These are phyloP conservation scores for Dicranocentrus wangi DNA, from an alignment of 2,888 invertebrate genomes.

Conservation along the genomic window DNA sequence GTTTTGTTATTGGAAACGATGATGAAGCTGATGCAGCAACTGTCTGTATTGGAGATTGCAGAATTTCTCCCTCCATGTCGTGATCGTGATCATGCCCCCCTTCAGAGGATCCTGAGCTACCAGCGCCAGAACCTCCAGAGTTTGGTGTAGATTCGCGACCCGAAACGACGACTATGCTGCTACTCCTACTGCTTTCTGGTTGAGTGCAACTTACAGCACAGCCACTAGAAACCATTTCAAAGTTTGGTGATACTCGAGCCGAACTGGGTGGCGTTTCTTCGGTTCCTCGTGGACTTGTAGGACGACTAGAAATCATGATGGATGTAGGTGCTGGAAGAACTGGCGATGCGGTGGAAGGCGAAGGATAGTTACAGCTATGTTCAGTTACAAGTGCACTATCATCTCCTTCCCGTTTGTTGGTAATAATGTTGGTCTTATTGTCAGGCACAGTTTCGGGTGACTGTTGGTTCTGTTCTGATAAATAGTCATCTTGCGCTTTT, in stretches of 20 bases:
- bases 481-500: no score
- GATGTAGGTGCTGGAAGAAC: background rate
- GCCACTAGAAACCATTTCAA: constrained; percentile 54
- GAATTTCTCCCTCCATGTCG: constrained; percentile 40
- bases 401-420: no score
- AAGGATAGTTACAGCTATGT: no score
- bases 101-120: constrained; percentile 61
- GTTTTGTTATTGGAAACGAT: constrained; percentile 23
- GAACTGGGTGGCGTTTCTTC: constrained; percentile 41
- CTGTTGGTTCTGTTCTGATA: no score
- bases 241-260: constrained; percentile 51
- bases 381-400: no score
- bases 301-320: constrained; percentile 40
- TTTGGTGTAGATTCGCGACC: constrained; percentile 48
- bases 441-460: no score
- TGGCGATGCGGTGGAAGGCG: no score
- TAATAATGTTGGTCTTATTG: no score
- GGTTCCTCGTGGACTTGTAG: constrained; percentile 13
- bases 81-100: constrained; percentile 62
- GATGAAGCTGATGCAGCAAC: constrained; percentile 1
- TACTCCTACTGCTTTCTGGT: constrained; percentile 59
- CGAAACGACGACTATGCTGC: constrained; percentile 61
- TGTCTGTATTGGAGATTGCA: background rate
- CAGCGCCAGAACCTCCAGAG: constrained; percentile 51
- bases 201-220: constrained; percentile 12